A percentile compares a stretch with the other conserved stretches of the same genome.
phyloP scores from a whole-genome alignment of 1,140 invertebrate genomes.

The Drosophila miranda region DNA sequence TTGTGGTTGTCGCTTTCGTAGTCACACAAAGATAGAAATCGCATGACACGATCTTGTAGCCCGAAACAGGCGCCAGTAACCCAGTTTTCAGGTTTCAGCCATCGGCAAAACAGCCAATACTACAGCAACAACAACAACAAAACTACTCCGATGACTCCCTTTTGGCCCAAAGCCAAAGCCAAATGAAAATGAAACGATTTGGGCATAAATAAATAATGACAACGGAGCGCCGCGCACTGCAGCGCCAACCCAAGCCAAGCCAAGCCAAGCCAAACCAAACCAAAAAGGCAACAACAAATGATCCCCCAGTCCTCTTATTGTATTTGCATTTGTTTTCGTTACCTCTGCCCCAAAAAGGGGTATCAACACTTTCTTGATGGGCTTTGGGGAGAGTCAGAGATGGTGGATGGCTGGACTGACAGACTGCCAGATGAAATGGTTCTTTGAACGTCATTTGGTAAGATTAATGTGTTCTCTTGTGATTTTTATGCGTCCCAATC shows the following conservation, averaged over 20 bases:
- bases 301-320: constrained; percentile 22
- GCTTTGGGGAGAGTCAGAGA: too few relatives aligned
- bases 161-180: constrained; percentile 35
- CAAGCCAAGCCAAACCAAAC: constrained; percentile 46
- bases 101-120: constrained; percentile 10
- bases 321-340: constrained; percentile 50
- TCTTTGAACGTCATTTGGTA: neutral
- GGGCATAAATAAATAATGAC: constrained; percentile 79
- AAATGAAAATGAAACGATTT: constrained; percentile 80
- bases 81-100: constrained; percentile 73
- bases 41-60: constrained; percentile 80
- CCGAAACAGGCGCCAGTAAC: constrained; percentile 80
- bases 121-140: constrained; percentile 24
- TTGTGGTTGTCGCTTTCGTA: constrained; percentile 51
- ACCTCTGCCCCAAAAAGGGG: constrained; percentile 11
- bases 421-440: neutral
- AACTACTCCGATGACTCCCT: constrained; percentile 58
- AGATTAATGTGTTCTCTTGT: too few relatives aligned
- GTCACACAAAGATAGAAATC: constrained; percentile 78
- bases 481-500: too few relatives aligned
- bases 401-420: neutral
- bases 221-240: constrained; percentile 30
- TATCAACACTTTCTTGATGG: constrained; percentile 6
- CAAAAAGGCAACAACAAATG: constrained; percentile 79
- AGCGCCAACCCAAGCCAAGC: constrained; percentile 11